These are phyloP conservation scores for Chrysopa pallens DNA, from an alignment of 1,140 invertebrate genomes.

Conservation along the genomic window DNA sequence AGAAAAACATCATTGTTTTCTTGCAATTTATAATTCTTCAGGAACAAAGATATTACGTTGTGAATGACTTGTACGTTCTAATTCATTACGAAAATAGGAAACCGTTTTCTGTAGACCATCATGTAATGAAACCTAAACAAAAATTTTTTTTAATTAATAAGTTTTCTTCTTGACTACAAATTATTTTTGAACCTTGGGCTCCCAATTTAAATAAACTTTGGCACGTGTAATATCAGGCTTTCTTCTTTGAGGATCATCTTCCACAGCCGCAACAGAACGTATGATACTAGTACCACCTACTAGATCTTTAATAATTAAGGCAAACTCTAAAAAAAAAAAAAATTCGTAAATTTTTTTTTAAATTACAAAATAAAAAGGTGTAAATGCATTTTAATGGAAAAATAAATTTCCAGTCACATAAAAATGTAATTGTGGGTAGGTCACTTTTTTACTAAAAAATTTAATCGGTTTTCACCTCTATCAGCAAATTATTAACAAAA, in stretches of 20 bases:
- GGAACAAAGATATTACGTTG: slow-evolving; percentile 14
- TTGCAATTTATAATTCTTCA: slow-evolving; percentile 1
- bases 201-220: slow-evolving; percentile 73
- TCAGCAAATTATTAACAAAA: too few species aligned
- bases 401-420: too few species aligned
- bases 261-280: slow-evolving; percentile 59
- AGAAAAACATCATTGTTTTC: too few species aligned
- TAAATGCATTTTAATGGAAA: too few species aligned
- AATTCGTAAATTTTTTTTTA: too few species aligned
- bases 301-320: slow-evolving; percentile 73
- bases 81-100: slow-evolving; percentile 77
- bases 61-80: slow-evolving; percentile 39
- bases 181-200: slow-evolving; percentile 54
- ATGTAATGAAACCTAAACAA: slow-evolving; percentile 49
- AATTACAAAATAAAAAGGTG: too few species aligned
- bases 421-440: too few species aligned
- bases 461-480: too few species aligned
- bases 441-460: too few species aligned
- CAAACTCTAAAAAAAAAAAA: slow-evolving; percentile 59
- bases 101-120: slow-evolving; percentile 77
- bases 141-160: slow-evolving; percentile 6
- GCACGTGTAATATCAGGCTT: slow-evolving; percentile 86
- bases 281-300: slow-evolving; percentile 75
- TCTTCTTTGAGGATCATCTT: slow-evolving; percentile 90
- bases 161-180: slow-evolving; percentile 5